Evolutionary conservation across 2,888 invertebrate species (phyloP).

Genomic region (Phaedon cochleariae): DNA sequence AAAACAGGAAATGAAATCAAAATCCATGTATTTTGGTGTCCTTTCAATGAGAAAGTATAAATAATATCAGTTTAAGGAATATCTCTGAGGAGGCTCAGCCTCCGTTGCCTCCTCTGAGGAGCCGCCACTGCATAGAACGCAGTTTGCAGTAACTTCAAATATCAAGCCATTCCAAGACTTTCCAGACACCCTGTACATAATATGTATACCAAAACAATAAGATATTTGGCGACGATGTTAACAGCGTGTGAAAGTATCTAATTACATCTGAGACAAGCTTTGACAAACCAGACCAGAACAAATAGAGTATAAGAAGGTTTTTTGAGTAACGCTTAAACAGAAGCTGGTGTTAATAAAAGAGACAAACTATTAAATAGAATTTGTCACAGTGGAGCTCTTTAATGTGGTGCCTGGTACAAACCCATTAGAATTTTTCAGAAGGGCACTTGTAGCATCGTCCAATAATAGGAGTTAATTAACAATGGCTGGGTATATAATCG

Average conservation of each 20-base stretch:
- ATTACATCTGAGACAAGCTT: conserved; percentile 40
- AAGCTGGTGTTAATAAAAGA: conserved; percentile 41
- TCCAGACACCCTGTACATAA: not conserved
- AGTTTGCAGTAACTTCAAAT: too few relatives aligned
- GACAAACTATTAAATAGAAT: conserved; percentile 43
- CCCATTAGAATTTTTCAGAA: conserved; percentile 47
- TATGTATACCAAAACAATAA: conserved; percentile 4
- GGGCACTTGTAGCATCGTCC: conserved; percentile 48
- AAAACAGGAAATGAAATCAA: too few relatives aligned
- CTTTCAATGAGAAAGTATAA: too few relatives aligned
- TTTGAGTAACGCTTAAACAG: conserved; percentile 36
- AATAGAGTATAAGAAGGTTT: conserved; percentile 39
- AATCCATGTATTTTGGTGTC: too few relatives aligned
- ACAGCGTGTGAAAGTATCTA: conserved; percentile 40
- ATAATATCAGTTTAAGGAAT: too few relatives aligned
- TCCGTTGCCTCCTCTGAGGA: too few relatives aligned
- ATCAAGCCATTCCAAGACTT: too few relatives aligned
- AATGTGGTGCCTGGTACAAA: conserved; percentile 47
- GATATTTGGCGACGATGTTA: conserved; percentile 21
- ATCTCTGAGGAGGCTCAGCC: too few relatives aligned
- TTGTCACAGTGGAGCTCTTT: conserved; percentile 44
- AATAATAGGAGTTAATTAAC: conserved; percentile 49
- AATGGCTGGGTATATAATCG: conserved; percentile 37
- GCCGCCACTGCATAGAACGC: too few relatives aligned
- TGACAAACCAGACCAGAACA: conserved; percentile 41